Base-by-base conservation (phyloP, 2,113 vertebrate genomes). In the Plestiodon gilberti region DNA sequence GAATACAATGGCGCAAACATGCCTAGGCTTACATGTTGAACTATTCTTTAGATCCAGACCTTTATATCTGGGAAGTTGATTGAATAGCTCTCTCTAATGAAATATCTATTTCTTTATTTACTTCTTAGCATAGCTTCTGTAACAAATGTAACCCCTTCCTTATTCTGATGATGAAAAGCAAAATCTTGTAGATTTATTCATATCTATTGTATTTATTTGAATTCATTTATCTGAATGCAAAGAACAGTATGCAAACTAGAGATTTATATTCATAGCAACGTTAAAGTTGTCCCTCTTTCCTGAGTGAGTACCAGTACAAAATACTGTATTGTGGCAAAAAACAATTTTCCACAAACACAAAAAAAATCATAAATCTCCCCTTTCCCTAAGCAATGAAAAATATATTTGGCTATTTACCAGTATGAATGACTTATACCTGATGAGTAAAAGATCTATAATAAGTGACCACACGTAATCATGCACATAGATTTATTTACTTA, bases 401-500 rank as follows among this genome's bases (percentile, higher is more conserved):
- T 82, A 82, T 75, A 38, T 76, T 28, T 84, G 71, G 17, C 17
- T 82, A 62, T 33, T 40, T 85, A 61, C 28, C 59, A 55, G 76
- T 23, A 8, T 18, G 82, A 90, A 40, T 80, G 0, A 65, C 1
- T 83, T 38, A 33, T 82, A 73, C 38, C 22, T 0, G 0, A 62
- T 48, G n/a, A 48, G 2, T 43, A 89, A 86, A 88, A 0, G 1
- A 91, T 84, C 43, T 28, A 14, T 18, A 78, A 22, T 30, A 43
- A 88, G 78, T 81, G 30, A 67, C 20, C 61, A 62, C 20, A 80
- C 30, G 88, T 0, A 78, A 86, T 81, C 52, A 77, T n/a, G 25
- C 33, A 52, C 38, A 9, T 33, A 28, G 86, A 65, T 35, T 84
- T 65, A 33, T 3, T 81, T 79, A 79, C 11, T 10, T 48, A 48